phyloP scores from a whole-genome alignment of 2,113 vertebrate genomes.

The Parus major region DNA sequence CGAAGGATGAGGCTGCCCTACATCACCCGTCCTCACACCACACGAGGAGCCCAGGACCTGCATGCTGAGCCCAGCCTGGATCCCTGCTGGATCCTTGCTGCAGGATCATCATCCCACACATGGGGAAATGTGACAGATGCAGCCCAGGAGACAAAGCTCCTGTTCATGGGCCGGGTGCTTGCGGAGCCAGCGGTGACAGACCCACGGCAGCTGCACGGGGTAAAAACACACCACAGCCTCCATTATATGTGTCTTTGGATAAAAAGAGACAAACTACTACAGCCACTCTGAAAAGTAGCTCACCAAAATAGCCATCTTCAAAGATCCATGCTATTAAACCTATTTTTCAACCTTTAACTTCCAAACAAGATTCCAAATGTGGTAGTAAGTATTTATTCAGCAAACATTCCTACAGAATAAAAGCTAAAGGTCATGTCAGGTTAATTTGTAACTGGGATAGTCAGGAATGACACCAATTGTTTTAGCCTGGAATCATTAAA shows the following conservation, averaged over 20 bases:
- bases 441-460: slow-evolving; percentile 56
- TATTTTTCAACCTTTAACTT: neutral
- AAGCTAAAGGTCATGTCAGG: neutral
- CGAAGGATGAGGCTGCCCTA: accelerated
- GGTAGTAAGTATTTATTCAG: neutral
- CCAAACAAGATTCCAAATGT: neutral
- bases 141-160: neutral
- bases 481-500: neutral
- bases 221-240: neutral
- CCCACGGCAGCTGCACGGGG: neutral
- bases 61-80: neutral
- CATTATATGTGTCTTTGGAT: neutral
- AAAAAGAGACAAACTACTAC: neutral
- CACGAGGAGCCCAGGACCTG: accelerated
- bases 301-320: neutral
- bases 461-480: neutral
- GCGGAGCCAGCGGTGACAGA: neutral
- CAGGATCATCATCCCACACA: neutral
- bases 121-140: neutral
- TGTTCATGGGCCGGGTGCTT: neutral
- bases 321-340: neutral
- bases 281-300: neutral
- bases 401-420: slow-evolving; percentile 8
- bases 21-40: accelerated
- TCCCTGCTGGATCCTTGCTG: neutral